phyloP scores from a whole-genome alignment of 1,140 invertebrate species.

The Drosophila serrata region DNA sequence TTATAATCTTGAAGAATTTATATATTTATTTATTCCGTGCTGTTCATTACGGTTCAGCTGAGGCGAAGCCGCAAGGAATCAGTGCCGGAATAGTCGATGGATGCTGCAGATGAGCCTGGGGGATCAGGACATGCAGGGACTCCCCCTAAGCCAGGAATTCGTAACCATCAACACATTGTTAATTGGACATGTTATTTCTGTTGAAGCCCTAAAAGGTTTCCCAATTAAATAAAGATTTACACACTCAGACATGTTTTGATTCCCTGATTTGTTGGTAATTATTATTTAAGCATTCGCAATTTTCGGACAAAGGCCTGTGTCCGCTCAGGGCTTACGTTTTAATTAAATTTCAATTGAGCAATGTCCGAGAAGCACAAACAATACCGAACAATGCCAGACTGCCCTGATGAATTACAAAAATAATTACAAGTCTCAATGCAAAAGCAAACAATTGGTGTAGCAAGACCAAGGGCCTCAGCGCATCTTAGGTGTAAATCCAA shows the following conservation, averaged over 20 bases:
- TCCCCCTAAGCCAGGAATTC: not conserved
- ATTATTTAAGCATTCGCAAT: slow-evolving; percentile 34
- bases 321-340: slow-evolving; percentile 46
- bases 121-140: not conserved
- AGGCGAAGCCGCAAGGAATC: slow-evolving; percentile 55
- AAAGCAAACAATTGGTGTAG: slow-evolving; percentile 12
- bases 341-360: slow-evolving; percentile 58
- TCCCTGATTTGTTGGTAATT: slow-evolving; percentile 27
- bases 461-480: slow-evolving; percentile 14
- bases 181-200: slow-evolving; percentile 14
- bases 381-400: slow-evolving; percentile 6
- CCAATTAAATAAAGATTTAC: slow-evolving; percentile 33
- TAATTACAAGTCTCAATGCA: slow-evolving; percentile 36
- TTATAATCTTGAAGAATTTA: slow-evolving; percentile 82
- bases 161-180: slow-evolving; percentile 14
- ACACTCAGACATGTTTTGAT: slow-evolving; percentile 10
- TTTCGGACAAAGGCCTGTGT: slow-evolving; percentile 24
- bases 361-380: slow-evolving; percentile 38
- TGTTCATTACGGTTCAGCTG: slow-evolving; percentile 45
- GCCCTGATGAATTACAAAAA: slow-evolving; percentile 38
- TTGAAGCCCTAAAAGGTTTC: slow-evolving; percentile 1
- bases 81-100: slow-evolving; percentile 16
- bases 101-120: not conserved
- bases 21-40: slow-evolving; percentile 78
- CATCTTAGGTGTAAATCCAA: slow-evolving; percentile 57